Conservation (phyloP, 2,113 vertebrate genomes). For the Loxodonta africana region DNA sequence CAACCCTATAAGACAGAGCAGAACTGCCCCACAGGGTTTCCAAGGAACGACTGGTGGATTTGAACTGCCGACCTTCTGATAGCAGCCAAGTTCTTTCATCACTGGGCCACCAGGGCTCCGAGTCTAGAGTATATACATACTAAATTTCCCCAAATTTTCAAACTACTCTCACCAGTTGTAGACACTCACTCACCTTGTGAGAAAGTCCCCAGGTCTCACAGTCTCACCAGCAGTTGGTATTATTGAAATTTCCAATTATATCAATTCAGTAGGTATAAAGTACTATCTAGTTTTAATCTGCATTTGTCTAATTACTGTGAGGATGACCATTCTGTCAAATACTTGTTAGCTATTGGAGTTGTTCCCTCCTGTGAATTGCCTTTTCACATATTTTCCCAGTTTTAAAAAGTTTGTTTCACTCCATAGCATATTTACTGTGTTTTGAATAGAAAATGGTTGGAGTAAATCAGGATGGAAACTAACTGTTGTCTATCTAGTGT, state of each 20-base stretch:
- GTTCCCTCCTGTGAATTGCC: neutral
- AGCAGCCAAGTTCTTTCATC: too few species aligned
- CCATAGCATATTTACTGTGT: neutral
- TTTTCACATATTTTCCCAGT: conserved; percentile 19
- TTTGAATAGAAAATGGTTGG: neutral
- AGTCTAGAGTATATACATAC: neutral
- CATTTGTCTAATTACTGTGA: neutral
- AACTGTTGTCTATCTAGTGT: neutral
- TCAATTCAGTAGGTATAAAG: neutral
- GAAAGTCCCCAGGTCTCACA: neutral
- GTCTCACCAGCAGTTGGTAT: neutral
- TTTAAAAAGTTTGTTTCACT: neutral
- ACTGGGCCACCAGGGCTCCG: too few species aligned
- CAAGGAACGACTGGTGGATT: too few species aligned
- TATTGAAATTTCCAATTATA: neutral
- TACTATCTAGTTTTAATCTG: neutral
- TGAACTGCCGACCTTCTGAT: too few species aligned
- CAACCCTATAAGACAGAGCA: too few species aligned
- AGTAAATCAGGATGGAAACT: neutral
- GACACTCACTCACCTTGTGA: neutral
- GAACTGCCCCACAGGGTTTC: too few species aligned
- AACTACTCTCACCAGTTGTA: neutral
- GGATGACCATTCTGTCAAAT: neutral
- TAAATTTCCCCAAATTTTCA: conserved; percentile 11
- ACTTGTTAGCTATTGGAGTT: neutral